Evolutionary conservation across 2,888 invertebrate genomes (phyloP), one percentile per base, ranked within the genome.

Genomic region (Leptarthrus brevirostris): DNA sequence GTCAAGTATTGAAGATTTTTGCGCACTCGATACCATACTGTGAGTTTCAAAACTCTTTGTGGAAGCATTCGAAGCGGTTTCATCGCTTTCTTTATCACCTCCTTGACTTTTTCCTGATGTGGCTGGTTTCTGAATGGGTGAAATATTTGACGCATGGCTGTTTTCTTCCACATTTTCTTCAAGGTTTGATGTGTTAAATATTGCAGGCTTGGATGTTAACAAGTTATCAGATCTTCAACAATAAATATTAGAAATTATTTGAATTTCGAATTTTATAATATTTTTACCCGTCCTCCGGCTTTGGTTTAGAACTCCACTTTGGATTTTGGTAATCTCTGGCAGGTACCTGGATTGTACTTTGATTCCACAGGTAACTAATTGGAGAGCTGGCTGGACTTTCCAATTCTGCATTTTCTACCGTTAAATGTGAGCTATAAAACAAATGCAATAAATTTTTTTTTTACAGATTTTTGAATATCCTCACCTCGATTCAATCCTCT

Each of bases 291-390:
- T 78, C 79, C 73, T 78, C 76, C 70, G 78, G 76, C 75, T 80
- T 80, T 75, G 78, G 58, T 71, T 44, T 74, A 44, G 73, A 47
- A 58, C 77, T 10, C 79, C 80, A 78, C 71, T 78, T 78, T 61
- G 80, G 80, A 78, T 82, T 81, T 54, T 80, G 81, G 76, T 77
- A 84, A 58, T 83, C 81, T 66, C 85, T 82, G 1, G 81, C 80
- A 36, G 83, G 83, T 69, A 81, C 82, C 74, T 85, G 85, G 61
- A 86, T 86, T 36, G 86, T 86, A 76, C 86, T 86, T 78, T 86
- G 86, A 74, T 84, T 85, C 86, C 86, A 86, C 24, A 86, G 78
- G 78, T 86, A 86, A 77, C 83, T 86, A 18, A 86, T 86, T 12
- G 86, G 86, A 10, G 86, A 86, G 78, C 82, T 85, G 4, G 85